These are phyloP conservation scores for Omphaloscelis lunosa DNA, from an alignment of 2,888 invertebrate genomes.

Conservation along the genomic window DNA sequence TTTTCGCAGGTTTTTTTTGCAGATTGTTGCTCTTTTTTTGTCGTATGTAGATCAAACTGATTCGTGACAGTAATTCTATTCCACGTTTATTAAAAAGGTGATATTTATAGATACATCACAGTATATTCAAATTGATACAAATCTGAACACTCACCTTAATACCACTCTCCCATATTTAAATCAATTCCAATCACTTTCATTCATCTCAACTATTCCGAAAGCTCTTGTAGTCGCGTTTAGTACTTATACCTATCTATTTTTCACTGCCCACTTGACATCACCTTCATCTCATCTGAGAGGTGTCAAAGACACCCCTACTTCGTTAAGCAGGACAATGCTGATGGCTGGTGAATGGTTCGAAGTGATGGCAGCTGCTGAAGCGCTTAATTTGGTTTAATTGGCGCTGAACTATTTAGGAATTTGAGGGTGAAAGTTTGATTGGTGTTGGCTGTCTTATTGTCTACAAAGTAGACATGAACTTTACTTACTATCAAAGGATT, in stretches of 20 bases:
- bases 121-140: background rate
- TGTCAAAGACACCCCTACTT: slow-evolving; percentile 61
- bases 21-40: no score
- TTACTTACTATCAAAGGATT: background rate
- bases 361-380: slow-evolving; percentile 20
- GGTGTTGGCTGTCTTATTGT: background rate
- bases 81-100: background rate
- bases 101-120: background rate
- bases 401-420: slow-evolving; percentile 38
- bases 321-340: slow-evolving; percentile 49
- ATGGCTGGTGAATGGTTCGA: slow-evolving; percentile 19
- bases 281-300: slow-evolving; percentile 44
- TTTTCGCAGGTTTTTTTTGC: no score
- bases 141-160: background rate
- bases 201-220: background rate
- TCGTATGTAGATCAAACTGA: no score
- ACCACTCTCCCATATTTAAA: slow-evolving; percentile 3
- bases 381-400: slow-evolving; percentile 30
- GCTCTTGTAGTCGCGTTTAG: slow-evolving; percentile 3
- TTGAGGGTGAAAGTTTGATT: slow-evolving; percentile 9
- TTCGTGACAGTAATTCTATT: background rate
- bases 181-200: background rate
- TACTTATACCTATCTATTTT: slow-evolving; percentile 36
- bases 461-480: background rate
- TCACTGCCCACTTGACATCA: slow-evolving; percentile 27